These are phyloP conservation scores for Harlomillsia oculata DNA, from an alignment of 1,140 invertebrate species.

Conservation along the genomic window DNA sequence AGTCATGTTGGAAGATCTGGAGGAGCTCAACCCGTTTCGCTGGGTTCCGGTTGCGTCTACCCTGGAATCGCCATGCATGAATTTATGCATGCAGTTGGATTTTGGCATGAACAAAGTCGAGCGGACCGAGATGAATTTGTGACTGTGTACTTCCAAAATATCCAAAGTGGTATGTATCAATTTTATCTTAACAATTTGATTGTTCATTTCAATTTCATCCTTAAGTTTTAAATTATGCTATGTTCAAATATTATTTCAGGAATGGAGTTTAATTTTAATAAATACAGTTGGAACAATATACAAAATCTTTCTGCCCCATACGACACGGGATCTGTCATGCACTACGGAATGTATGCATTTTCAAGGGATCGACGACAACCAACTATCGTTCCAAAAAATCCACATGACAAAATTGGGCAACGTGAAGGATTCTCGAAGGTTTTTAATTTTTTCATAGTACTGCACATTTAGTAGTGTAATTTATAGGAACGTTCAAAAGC, in stretches of 20 bases:
- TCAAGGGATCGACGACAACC: constrained; percentile 43
- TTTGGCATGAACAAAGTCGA: constrained; percentile 77
- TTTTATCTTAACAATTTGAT: not conserved
- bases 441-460: constrained; percentile 3
- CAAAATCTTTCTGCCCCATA: constrained; percentile 44
- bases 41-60: constrained; percentile 56
- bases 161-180: constrained; percentile 47
- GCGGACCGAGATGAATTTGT: constrained; percentile 67
- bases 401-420: constrained; percentile 43
- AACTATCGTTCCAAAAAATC: constrained; percentile 44
- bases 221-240: not conserved
- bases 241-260: constrained; percentile 29
- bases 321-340: constrained; percentile 49
- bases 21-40: constrained; percentile 43
- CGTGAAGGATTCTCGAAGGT: constrained; percentile 40
- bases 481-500: not conserved
- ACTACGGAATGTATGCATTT: constrained; percentile 49
- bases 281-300: constrained; percentile 39
- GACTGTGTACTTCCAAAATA: constrained; percentile 60
- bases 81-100: constrained; percentile 73
- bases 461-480: not conserved
- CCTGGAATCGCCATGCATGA: constrained; percentile 64
- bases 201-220: not conserved
- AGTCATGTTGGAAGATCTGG: constrained; percentile 15
- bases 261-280: constrained; percentile 45